Percentiles rank a stretch among this genome's conserved stretches.
Conservation (phyloP, 2,113 vertebrate species). For the Pseudonaja textilis region DNA sequence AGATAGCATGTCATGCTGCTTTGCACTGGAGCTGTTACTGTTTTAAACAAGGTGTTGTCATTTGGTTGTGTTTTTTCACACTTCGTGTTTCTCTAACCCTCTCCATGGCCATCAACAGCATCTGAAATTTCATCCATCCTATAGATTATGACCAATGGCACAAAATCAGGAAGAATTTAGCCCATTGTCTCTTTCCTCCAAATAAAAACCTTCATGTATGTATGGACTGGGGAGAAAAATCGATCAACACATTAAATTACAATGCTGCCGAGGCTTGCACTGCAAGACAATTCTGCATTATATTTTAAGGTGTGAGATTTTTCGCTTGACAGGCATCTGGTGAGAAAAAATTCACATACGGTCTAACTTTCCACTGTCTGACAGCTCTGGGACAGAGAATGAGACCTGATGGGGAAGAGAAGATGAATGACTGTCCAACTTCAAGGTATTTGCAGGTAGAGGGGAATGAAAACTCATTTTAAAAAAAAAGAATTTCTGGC, state of each 20-base stretch:
- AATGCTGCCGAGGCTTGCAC: background rate
- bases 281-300: background rate
- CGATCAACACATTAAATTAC: constrained; percentile 17
- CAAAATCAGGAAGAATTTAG: constrained; percentile 3
- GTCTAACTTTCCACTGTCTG: background rate
- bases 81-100: background rate
- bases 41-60: constrained; percentile 7
- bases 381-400: background rate
- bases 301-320: constrained; percentile 20
- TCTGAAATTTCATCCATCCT: background rate
- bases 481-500: background rate
- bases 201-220: background rate
- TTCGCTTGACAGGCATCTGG: constrained; percentile 8
- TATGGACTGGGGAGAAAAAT: background rate
- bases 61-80: constrained; percentile 12
- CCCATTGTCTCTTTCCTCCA: background rate
- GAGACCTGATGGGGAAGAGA: background rate
- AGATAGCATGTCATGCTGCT: background rate
- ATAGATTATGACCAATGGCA: background rate
- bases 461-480: background rate
- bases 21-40: background rate
- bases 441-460: background rate
- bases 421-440: background rate
- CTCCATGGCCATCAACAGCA: background rate
- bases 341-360: background rate